Evolutionary conservation across 2,113 vertebrate species (phyloP), one percentile per base, ranked within the genome.

Genomic region (Grammomys dolichurus): DNA sequence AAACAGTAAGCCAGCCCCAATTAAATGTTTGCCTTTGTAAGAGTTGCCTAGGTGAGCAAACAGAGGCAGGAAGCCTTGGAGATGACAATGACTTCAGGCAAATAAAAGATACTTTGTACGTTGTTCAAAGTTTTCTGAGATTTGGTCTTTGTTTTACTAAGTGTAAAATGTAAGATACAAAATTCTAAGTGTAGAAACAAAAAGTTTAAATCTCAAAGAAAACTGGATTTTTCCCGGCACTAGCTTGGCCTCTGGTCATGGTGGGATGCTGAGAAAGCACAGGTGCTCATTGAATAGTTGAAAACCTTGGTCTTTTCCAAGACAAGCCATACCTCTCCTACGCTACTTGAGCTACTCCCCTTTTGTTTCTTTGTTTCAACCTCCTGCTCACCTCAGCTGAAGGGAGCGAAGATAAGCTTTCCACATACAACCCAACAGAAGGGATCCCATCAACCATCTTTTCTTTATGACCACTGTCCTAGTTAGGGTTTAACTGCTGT

Each of bases 121-220:
- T 95, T 96, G 48, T 89, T 81, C 31, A 96, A 94, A 36, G 26
- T 89, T 89, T 89, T 75, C 72, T 65, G 58, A 96, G 60, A 87
- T 87, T 78, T 85, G n/a, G 14, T 87, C 36, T 90, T 82, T 10
- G 67, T 78, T 78, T 90, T 88, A 94, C 11, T 95, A 75, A 96
- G 20, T 77, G 4, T 81, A 60, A 28, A 31, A 65, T 70, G 1
- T 91, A 69, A 85, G 65, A 76, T 65, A 78, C 7, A 58, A 94
- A 96, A 63, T 46, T 93, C 1, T 24, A 85, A 93, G 28, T 78
- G 48, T 0, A 90, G 69, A 36, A 93, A 91, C 33, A 96, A 82
- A 36, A 82, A 51, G 46, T 85, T 69, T 84, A 91, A 94, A 84
- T 77, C 20, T 82, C 3, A 72, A 58, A 91, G 67, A 26, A 43